These are phyloP conservation scores for Drosophila paucipuncta DNA, from an alignment of 2,888 invertebrate species.

Conservation along the genomic window DNA sequence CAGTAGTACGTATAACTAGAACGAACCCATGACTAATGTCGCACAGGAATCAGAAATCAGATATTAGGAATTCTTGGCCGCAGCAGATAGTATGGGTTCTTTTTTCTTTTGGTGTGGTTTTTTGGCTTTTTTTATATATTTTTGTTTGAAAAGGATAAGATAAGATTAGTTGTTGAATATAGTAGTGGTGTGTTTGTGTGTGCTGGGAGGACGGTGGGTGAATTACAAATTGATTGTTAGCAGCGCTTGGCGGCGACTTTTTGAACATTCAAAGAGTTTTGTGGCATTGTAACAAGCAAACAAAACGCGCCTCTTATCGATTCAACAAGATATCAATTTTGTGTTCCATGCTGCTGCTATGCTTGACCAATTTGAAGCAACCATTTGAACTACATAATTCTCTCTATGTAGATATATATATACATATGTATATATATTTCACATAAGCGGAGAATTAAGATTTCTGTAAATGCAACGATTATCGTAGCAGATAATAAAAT, in stretches of 20 bases:
- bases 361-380: slow-evolving; percentile 18
- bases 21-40: slow-evolving; percentile 46
- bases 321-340: slow-evolving; percentile 22
- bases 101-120: slow-evolving; percentile 36
- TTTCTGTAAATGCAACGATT: slow-evolving; percentile 1
- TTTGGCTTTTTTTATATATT: slow-evolving; percentile 1
- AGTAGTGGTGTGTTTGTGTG: slow-evolving; percentile 1
- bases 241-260: slow-evolving; percentile 3
- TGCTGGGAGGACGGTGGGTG: not conserved
- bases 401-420: not conserved
- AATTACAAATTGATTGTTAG: slow-evolving; percentile 23
- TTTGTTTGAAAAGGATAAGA: slow-evolving; percentile 65
- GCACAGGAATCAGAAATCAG: slow-evolving; percentile 26
- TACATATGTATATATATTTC: not conserved
- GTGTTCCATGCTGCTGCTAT: not conserved
- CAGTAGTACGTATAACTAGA: slow-evolving; percentile 13
- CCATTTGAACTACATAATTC: slow-evolving; percentile 1
- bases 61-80: slow-evolving; percentile 11
- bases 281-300: slow-evolving; percentile 25
- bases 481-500: not conserved
- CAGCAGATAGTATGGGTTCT: slow-evolving; percentile 52
- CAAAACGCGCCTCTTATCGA: slow-evolving; percentile 21
- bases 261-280: slow-evolving; percentile 20
- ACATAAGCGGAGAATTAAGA: not conserved
- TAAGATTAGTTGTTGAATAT: slow-evolving; percentile 55